Conservation (phyloP, 23 tunicate species). For the Clavelina lepadiformis region DNA sequence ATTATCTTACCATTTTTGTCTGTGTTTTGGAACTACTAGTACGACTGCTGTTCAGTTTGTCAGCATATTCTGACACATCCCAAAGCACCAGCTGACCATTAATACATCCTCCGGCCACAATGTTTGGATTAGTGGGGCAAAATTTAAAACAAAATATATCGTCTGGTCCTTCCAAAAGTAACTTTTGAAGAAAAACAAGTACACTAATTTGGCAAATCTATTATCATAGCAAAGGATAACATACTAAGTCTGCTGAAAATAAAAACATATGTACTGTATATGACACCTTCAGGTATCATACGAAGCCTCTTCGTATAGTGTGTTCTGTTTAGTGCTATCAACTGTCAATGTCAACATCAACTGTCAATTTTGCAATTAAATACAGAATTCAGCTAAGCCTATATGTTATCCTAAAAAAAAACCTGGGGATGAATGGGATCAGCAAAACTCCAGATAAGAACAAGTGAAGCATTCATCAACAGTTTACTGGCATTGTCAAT, state of each 20-base stretch:
- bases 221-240: too few species aligned
- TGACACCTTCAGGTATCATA: too few species aligned
- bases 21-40: constrained; percentile 25
- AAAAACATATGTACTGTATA: too few species aligned
- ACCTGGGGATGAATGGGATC: constrained; percentile 99
- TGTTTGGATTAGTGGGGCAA: constrained; percentile 88
- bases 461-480: constrained; percentile 62
- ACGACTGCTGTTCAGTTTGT: constrained; percentile 50
- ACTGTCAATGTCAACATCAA: too few species aligned
- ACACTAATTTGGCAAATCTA: too few species aligned
- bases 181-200: constrained; percentile 25
- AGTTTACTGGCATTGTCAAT: constrained; percentile 71
- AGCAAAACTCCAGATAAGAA: constrained; percentile 94
- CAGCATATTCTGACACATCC: constrained; percentile 83
- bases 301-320: too few species aligned
- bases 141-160: constrained; percentile 83
- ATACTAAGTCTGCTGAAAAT: too few species aligned
- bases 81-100: constrained; percentile 96
- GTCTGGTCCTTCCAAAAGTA: constrained; percentile 91
- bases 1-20: constrained; percentile 49
- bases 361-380: too few species aligned
- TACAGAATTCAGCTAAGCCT: too few species aligned
- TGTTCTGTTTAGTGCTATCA: too few species aligned
- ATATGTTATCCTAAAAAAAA: background rate
- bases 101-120: constrained; percentile 97